These are phyloP conservation scores for Sisyra nigra DNA, from an alignment of 2,888 invertebrate genomes.

Conservation along the genomic window DNA sequence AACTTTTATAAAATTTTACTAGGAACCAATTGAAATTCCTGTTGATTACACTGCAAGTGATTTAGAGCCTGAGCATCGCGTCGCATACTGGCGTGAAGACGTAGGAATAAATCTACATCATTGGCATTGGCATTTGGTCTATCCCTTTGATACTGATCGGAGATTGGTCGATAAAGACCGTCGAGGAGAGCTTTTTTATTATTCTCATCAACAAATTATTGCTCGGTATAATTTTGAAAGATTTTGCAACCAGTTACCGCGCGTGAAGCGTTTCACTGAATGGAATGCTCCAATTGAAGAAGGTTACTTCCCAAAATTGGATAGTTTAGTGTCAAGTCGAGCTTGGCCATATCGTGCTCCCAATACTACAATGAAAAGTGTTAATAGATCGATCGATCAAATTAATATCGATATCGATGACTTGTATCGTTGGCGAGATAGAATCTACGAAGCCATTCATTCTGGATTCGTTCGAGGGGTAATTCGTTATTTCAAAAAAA, in stretches of 20 bases:
- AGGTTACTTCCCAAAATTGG: conserved; percentile 73
- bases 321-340: conserved; percentile 58
- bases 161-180: conserved; percentile 57
- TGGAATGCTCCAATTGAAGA: conserved; percentile 53
- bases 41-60: conserved; percentile 59
- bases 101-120: conserved; percentile 75
- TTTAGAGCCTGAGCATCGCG: conserved; percentile 58
- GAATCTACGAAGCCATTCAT: conserved; percentile 55
- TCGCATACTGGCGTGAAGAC: conserved; percentile 76
- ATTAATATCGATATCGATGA: conserved; percentile 48
- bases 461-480: conserved; percentile 40
- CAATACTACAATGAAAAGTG: conserved; percentile 35
- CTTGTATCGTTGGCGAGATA: conserved; percentile 58
- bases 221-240: conserved; percentile 62
- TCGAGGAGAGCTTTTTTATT: conserved; percentile 64
- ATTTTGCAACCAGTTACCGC: conserved; percentile 48
- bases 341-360: conserved; percentile 57
- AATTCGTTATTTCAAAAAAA: too few species aligned
- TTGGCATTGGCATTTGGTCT: conserved; percentile 86
- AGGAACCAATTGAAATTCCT: conserved; percentile 53
- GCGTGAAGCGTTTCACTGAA: conserved; percentile 45
- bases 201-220: conserved; percentile 57
- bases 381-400: conserved; percentile 51
- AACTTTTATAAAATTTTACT: conserved; percentile 12
- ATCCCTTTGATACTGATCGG: conserved; percentile 50